Conservation (phyloP, 2,113 vertebrate genomes). For the Triplophysa tibetana region DNA sequence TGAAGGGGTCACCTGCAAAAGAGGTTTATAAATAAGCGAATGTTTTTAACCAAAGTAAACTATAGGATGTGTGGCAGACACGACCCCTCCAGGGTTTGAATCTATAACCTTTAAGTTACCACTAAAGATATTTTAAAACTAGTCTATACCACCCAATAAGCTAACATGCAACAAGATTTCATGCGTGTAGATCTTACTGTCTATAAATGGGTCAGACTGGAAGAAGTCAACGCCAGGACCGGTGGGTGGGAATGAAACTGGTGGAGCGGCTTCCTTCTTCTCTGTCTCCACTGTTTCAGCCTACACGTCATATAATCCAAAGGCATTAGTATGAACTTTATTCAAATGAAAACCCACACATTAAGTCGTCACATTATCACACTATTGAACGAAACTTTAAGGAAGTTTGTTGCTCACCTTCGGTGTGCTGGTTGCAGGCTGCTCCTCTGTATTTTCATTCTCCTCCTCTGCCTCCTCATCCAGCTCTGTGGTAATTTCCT, state of each 20-base stretch:
- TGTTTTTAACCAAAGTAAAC: not conserved
- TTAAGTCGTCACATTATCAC: not conserved
- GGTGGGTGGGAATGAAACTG: constrained; percentile 63
- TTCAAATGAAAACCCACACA: not conserved
- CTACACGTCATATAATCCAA: constrained; percentile 59
- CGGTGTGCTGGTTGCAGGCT: constrained; percentile 50
- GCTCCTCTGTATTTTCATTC: constrained; percentile 57
- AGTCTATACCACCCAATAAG: too few species aligned
- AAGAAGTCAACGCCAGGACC: constrained; percentile 85
- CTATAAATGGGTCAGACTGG: constrained; percentile 91
- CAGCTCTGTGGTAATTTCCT: constrained; percentile 63
- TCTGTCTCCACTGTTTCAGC: constrained; percentile 82
- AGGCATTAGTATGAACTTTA: not conserved
- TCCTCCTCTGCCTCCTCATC: constrained; percentile 52
- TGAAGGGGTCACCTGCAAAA: constrained; percentile 88
- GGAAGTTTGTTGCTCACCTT: constrained; percentile 56
- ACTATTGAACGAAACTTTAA: not conserved
- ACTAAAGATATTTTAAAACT: too few species aligned
- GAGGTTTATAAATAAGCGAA: not conserved
- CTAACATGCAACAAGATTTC: not conserved
- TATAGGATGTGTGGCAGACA: not conserved
- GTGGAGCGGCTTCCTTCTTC: constrained; percentile 68
- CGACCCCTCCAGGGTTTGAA: not conserved
- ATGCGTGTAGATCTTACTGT: constrained; percentile 79
- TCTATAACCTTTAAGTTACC: too few species aligned